phyloP scores from a whole-genome alignment of 2,888 invertebrate species.

The Eilema griseolum region DNA sequence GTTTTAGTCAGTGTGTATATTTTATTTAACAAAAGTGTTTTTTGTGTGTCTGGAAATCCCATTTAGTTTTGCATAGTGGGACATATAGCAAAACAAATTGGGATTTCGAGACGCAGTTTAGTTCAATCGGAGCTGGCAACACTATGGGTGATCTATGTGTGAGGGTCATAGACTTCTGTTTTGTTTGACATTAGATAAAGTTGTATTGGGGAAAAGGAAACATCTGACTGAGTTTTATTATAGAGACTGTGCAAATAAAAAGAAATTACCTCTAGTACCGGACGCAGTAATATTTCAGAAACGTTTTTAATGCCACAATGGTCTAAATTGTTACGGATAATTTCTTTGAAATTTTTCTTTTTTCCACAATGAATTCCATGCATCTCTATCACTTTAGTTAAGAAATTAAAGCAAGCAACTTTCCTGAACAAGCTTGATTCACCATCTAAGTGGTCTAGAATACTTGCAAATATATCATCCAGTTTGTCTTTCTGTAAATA shows the following conservation, averaged over 20 bases:
- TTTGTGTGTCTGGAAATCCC: too few species aligned
- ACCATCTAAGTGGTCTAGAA: constrained; percentile 66
- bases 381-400: constrained; percentile 64
- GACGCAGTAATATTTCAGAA: constrained; percentile 65
- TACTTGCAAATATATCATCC: constrained; percentile 65
- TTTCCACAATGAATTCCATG: constrained; percentile 71
- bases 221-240: neutral
- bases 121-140: too few species aligned
- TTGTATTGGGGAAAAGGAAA: too few species aligned
- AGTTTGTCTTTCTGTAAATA: constrained; percentile 65
- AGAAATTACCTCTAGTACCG: constrained; percentile 67
- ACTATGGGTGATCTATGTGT: too few species aligned
- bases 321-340: constrained; percentile 73
- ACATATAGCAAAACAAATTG: too few species aligned
- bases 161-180: too few species aligned
- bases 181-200: too few species aligned
- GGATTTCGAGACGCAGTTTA: too few species aligned
- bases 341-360: constrained; percentile 63
- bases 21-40: too few species aligned
- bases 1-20: too few species aligned
- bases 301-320: constrained; percentile 69
- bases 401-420: constrained; percentile 64
- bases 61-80: too few species aligned
- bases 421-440: constrained; percentile 77
- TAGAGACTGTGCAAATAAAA: neutral